These are phyloP conservation scores for Phataginus tricuspis DNA, from an alignment of 2,797 vertebrate genomes.

Conservation along the genomic window DNA sequence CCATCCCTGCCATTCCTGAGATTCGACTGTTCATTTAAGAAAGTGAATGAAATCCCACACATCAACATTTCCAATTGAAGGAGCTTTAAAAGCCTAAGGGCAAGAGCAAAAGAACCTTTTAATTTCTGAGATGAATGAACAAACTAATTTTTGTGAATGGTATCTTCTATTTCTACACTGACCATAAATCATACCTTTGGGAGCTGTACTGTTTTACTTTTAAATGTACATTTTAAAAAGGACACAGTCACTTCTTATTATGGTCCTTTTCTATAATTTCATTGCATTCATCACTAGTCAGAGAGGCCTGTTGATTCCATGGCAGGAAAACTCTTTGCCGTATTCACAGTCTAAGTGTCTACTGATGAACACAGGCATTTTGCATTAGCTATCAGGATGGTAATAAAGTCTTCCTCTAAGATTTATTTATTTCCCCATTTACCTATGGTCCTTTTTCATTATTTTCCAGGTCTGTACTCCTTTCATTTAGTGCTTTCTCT, in stretches of 20 bases:
- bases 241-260: constrained; percentile 61
- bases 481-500: constrained; percentile 28
- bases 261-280: constrained; percentile 76
- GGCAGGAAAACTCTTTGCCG: constrained; percentile 66
- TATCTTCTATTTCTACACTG: constrained; percentile 77
- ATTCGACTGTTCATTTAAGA: constrained; percentile 49
- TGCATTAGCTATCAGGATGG: not conserved
- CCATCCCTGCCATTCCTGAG: not conserved
- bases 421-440: not conserved
- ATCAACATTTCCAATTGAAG: constrained; percentile 67
- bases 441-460: constrained; percentile 17
- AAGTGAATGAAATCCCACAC: constrained; percentile 69
- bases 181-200: constrained; percentile 80
- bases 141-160: constrained; percentile 75
- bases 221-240: constrained; percentile 77
- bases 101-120: constrained; percentile 79
- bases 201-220: constrained; percentile 77
- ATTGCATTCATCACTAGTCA: constrained; percentile 75
- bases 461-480: constrained; percentile 43
- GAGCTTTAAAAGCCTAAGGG: constrained; percentile 57
- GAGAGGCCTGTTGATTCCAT: constrained; percentile 77
- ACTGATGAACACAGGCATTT: constrained; percentile 25
- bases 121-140: constrained; percentile 79
- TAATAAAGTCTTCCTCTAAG: not conserved
- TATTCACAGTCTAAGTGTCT: not conserved